Conservation (phyloP, 2,113 vertebrate genomes). For the Brachyhypopomus occidentalis region DNA sequence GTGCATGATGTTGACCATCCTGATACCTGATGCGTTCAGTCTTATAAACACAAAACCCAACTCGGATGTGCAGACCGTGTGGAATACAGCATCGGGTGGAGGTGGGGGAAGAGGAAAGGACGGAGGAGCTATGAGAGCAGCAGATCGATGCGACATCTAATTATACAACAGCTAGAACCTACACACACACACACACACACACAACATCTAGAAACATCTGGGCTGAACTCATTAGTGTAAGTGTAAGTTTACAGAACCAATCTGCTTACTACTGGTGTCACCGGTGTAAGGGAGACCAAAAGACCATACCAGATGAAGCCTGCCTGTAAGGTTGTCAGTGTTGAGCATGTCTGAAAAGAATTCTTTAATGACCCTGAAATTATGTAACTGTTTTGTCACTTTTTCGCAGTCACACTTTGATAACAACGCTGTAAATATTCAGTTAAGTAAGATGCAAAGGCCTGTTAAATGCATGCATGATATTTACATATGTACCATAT, state of each 20-base stretch:
- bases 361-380: not conserved
- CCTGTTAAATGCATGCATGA: no score
- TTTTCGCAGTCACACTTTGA: not conserved
- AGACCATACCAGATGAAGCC: constrained; percentile 41
- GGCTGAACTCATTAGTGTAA: constrained; percentile 74
- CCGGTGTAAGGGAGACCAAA: constrained; percentile 59
- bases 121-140: constrained; percentile 50
- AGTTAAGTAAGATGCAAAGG: not conserved
- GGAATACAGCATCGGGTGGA: not conserved
- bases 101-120: not conserved
- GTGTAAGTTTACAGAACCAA: constrained; percentile 71
- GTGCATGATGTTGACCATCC: not conserved
- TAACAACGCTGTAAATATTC: not conserved
- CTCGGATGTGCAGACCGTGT: not conserved
- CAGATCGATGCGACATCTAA: constrained; percentile 66
- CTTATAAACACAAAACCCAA: constrained; percentile 17
- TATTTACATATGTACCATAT: no score
- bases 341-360: not conserved
- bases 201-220: constrained; percentile 44
- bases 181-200: constrained; percentile 28
- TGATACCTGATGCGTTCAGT: constrained; percentile 1
- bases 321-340: not conserved
- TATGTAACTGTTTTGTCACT: constrained; percentile 1
- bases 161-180: constrained; percentile 71
- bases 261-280: constrained; percentile 56